A percentile compares a stretch with the other conserved stretches of the same genome.
Evolutionary conservation across 2,113 vertebrate species (phyloP).

Genomic region (Ptychochromis oligacanthus): DNA sequence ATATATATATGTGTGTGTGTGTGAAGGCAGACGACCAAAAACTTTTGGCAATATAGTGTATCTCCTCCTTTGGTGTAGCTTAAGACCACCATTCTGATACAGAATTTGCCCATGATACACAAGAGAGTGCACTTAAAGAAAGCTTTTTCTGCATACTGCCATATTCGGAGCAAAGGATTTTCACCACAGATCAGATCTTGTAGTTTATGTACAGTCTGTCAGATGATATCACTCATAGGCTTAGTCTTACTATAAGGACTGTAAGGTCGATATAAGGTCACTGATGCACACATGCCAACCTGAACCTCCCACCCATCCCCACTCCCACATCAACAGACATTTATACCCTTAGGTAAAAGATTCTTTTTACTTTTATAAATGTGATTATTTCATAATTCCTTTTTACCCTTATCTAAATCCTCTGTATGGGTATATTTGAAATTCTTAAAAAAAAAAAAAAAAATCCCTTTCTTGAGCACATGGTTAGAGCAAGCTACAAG

Average conservation of each 20-base stretch:
- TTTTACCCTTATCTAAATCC: not conserved
- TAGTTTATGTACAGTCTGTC: not conserved
- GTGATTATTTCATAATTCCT: not conserved
- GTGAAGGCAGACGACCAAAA: too few species aligned
- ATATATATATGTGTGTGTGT: too few species aligned
- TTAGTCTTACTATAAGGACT: not conserved
- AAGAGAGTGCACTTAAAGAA: not conserved
- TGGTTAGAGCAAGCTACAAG: not conserved
- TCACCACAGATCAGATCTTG: not conserved
- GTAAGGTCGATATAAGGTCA: not conserved
- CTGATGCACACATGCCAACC: not conserved
- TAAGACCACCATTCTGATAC: rapidly evolving
- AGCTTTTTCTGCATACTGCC: not conserved
- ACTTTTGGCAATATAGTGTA: too few species aligned
- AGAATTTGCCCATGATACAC: not conserved
- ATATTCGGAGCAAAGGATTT: not conserved
- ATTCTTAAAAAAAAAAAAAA: not conserved
- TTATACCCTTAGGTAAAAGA: not conserved
- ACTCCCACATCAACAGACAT: not conserved
- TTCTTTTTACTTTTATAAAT: not conserved
- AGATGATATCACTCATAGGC: not conserved
- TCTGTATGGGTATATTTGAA: not conserved
- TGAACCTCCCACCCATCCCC: not conserved
- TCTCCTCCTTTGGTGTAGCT: not conserved
- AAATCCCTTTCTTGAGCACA: not conserved